Evolutionary conservation across 2,113 vertebrate species (phyloP), one percentile per base, ranked within the genome.

Genomic region (Stercorarius parasiticus): DNA sequence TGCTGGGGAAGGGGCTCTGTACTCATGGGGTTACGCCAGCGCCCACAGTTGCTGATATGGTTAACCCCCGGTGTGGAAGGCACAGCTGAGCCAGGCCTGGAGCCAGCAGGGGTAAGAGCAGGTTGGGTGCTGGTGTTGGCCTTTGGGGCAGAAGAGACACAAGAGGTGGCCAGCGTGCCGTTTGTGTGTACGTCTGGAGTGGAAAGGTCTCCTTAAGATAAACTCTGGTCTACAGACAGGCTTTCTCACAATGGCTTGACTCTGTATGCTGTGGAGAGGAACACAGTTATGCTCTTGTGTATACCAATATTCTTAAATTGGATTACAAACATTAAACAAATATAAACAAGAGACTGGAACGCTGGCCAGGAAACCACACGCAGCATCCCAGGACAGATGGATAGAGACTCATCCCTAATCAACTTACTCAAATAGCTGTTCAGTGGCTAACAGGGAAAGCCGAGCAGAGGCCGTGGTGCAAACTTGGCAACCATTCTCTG

Each of bases 231-330:
- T 55, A 3, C 16, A 14, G 29, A 8, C n/a, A 45, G 40, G 40
- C 29, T 27, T 36, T 27, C 50, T 47, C 61, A 18, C 50, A 20
- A 29, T 0, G 0, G 53, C 55, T 61, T 42, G 3, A 0, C 40
- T 40, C 36, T 7, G 9, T 11, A 8, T 3, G 1, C 52, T 29
- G 29, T 1, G 2, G 40, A 61, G 23, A 53, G 25, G 47, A 56
- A 13, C 32, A 17, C 16, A 10, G 43, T 25, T 36, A 8, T 1
- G 2, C 27, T 47, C 40, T 26, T 56, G 34, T 42, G 32, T 23
- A 7, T 64, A 29, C n/a, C 8, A 11, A 43, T 10, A 16, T 9
- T 23, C n/a, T 61, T 21, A 29, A 22, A 64, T 2, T 47, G n/a
- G 19, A 85, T 80, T 64, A 62, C 0, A 9, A 22, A 36, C 62